These are phyloP conservation scores for Paraescarpia echinospica DNA, from an alignment of 1,140 invertebrate species.

Conservation along the genomic window DNA sequence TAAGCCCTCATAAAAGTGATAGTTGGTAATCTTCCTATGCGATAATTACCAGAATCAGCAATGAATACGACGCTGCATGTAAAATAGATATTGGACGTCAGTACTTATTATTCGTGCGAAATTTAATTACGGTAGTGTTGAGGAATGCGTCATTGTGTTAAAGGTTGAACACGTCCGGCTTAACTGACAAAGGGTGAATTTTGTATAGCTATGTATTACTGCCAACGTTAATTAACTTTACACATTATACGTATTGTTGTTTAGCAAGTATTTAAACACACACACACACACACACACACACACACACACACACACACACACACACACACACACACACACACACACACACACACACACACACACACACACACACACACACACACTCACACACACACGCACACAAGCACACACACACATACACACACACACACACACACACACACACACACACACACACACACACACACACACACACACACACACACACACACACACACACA, in stretches of 20 bases:
- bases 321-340: slow-evolving; percentile 28
- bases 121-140: neutral
- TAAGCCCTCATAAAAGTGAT: neutral
- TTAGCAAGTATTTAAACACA: neutral
- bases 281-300: slow-evolving; percentile 27
- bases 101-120: neutral
- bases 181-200: neutral
- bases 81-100: neutral
- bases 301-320: slow-evolving; percentile 30
- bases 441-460: slow-evolving; percentile 18
- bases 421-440: slow-evolving; percentile 18
- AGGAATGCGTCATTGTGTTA: neutral
- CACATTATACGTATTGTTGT: neutral
- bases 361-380: slow-evolving; percentile 19
- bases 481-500: slow-evolving; percentile 18
- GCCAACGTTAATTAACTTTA: neutral
- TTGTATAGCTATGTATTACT: neutral
- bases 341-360: slow-evolving; percentile 24
- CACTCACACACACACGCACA: slow-evolving; percentile 14
- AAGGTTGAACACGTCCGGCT: neutral
- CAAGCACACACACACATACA: neutral
- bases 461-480: slow-evolving; percentile 18
- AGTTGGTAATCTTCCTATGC: neutral
- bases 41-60: neutral
- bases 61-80: neutral